Conservation (phyloP, 2,113 vertebrate genomes). For the Catharus minimus region DNA sequence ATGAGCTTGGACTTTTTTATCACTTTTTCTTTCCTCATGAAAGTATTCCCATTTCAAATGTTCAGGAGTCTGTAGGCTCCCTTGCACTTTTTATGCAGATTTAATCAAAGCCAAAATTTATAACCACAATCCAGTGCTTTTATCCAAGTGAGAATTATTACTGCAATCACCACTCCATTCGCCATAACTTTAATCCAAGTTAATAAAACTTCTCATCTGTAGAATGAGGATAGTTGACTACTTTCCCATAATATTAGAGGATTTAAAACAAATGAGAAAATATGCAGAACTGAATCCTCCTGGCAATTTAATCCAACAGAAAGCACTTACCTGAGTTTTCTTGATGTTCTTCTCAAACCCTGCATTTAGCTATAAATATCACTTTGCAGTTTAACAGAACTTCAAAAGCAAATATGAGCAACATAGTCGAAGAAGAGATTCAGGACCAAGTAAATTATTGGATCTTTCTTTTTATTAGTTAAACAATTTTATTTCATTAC, state of each 20-base stretch:
- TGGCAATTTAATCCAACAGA: not conserved
- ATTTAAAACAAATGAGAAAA: not conserved
- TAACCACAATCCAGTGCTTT: not conserved
- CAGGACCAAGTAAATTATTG: not conserved
- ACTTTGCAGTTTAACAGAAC: not conserved
- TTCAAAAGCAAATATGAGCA: not conserved
- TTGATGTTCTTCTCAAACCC: not conserved
- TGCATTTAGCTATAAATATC: not conserved
- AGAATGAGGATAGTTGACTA: not conserved
- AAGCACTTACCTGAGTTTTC: not conserved
- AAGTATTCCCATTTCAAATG: not conserved
- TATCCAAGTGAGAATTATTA: slow-evolving; percentile 7
- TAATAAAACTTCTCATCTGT: slow-evolving; percentile 37
- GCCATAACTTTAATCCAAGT: not conserved
- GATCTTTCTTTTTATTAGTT: not conserved
- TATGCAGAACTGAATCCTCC: not conserved
- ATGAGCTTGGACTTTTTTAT: not conserved
- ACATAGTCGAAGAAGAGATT: not conserved
- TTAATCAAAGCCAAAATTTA: slow-evolving; percentile 3
- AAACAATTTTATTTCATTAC: not conserved
- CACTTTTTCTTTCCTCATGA: not conserved
- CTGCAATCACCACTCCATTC: not conserved
- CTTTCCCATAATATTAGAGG: not conserved
- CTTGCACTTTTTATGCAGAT: not conserved
- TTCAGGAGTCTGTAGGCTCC: not conserved